A percentile compares a stretch with the other conserved stretches of the same genome.
Conservation (phyloP, 2,888 invertebrate species). For the Glomeris marginata region DNA sequence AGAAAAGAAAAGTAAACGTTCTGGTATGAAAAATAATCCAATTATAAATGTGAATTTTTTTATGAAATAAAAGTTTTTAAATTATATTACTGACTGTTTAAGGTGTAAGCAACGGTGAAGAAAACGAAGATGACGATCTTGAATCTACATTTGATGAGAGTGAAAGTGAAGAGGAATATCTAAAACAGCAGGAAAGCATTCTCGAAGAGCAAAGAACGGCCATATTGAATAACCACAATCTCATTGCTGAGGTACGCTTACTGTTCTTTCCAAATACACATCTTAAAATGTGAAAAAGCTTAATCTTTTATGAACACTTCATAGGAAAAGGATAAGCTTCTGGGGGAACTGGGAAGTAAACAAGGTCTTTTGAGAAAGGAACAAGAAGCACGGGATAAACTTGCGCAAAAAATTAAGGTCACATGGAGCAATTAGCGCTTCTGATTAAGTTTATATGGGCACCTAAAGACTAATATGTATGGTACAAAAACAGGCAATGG, state of each 20-base stretch:
- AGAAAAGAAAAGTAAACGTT: conserved; percentile 11
- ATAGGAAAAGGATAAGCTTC: conserved; percentile 38
- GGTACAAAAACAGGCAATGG: conserved; percentile 43
- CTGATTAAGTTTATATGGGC: not conserved
- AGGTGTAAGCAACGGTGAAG: conserved; percentile 8
- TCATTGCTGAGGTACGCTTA: conserved; percentile 27
- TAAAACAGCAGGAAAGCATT: conserved; percentile 8
- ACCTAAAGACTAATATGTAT: not conserved
- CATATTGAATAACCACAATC: conserved; percentile 29
- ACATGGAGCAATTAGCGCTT: not conserved
- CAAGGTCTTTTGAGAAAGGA: conserved; percentile 43
- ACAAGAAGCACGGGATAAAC: conserved; percentile 40
- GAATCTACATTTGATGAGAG: conserved; percentile 20
- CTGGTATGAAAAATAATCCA: not conserved
- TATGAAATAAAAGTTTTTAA: not conserved
- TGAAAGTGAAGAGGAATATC: conserved; percentile 15
- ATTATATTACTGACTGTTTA: not conserved
- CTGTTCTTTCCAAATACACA: not conserved
- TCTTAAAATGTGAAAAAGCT: no score
- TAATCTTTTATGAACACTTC: no score
- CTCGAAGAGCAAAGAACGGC: conserved; percentile 20
- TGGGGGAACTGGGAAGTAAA: conserved; percentile 44
- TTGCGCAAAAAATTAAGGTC: conserved; percentile 55
- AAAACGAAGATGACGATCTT: conserved; percentile 23
- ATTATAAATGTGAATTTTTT: not conserved